Percentiles rank a stretch among this genome's conserved stretches.
Conservation (phyloP, 2,888 invertebrate species). For the Cosmorhoe ocellata region DNA sequence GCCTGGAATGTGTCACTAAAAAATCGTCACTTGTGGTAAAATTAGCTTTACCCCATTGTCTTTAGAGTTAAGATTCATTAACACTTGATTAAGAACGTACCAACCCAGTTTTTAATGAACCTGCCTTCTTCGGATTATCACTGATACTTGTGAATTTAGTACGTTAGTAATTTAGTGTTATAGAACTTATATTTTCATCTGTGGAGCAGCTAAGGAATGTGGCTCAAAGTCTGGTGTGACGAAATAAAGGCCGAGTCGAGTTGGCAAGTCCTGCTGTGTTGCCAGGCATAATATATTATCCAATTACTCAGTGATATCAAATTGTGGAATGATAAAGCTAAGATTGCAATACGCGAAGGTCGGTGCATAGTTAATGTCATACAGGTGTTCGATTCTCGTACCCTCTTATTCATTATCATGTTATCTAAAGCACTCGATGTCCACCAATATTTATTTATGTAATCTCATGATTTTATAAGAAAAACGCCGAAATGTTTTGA, state of each 20-base stretch:
- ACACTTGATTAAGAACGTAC: too few species aligned
- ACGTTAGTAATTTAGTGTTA: too few species aligned
- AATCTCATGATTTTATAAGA: too few species aligned
- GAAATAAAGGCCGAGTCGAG: slow-evolving; percentile 35
- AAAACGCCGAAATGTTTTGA: too few species aligned
- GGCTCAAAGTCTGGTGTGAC: slow-evolving; percentile 25
- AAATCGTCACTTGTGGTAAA: not conserved
- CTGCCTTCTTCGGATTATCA: too few species aligned
- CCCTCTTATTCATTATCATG: too few species aligned
- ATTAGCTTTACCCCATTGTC: not conserved
- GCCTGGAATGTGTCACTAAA: not conserved
- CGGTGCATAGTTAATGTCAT: too few species aligned
- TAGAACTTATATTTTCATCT: slow-evolving; percentile 6
- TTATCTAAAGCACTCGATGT: too few species aligned
- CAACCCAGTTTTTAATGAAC: too few species aligned
- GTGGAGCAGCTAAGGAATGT: slow-evolving; percentile 19
- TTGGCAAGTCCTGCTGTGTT: slow-evolving; percentile 30
- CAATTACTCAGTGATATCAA: slow-evolving; percentile 23
- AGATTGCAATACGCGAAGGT: slow-evolving; percentile 9
- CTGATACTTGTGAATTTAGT: not conserved
- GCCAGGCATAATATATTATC: slow-evolving; percentile 31
- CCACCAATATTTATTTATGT: too few species aligned
- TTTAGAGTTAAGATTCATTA: slow-evolving; percentile 1
- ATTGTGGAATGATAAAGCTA: slow-evolving; percentile 19
- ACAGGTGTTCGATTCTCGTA: too few species aligned